These are phyloP conservation scores for Belgica antarctica DNA, from an alignment of 2,888 invertebrate genomes.

Conservation along the genomic window DNA sequence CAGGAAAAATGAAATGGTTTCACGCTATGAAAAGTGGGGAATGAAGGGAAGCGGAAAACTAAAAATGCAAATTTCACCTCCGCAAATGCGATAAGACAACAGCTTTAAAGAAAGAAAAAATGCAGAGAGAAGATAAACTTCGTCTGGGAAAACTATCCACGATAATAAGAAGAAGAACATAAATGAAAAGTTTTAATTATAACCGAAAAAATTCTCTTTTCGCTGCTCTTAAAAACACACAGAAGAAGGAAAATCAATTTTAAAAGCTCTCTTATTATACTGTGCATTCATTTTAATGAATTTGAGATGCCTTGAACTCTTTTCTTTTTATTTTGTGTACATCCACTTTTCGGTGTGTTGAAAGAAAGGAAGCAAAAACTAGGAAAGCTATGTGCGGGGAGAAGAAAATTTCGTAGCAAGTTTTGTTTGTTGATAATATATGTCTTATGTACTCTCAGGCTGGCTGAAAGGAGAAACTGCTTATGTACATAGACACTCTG, in stretches of 20 bases:
- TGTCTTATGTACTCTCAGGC: constrained; percentile 31
- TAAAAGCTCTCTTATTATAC: constrained; percentile 39
- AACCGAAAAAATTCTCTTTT: neutral
- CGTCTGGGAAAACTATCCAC: neutral
- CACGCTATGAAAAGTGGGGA: neutral
- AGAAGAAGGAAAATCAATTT: constrained; percentile 35
- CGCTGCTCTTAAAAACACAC: neutral
- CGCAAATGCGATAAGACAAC: neutral
- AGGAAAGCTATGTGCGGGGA: neutral
- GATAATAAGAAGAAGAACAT: no score
- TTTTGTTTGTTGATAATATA: constrained; percentile 42
- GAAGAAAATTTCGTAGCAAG: constrained; percentile 33
- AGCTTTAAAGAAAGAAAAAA: neutral
- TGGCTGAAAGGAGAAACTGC: neutral
- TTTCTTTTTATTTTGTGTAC: constrained; percentile 22
- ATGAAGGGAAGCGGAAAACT: constrained; percentile 29
- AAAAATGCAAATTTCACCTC: constrained; percentile 36
- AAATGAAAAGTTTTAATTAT: constrained; percentile 32
- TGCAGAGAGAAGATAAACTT: neutral
- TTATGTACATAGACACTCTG: constrained; percentile 26
- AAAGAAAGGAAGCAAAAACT: neutral
- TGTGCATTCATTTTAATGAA: constrained; percentile 42
- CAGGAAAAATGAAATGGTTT: constrained; percentile 11
- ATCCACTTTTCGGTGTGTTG: neutral
- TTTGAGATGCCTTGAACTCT: constrained; percentile 36